Conservation (phyloP, 2,113 vertebrate species). For the Entelurus aequoreus region DNA sequence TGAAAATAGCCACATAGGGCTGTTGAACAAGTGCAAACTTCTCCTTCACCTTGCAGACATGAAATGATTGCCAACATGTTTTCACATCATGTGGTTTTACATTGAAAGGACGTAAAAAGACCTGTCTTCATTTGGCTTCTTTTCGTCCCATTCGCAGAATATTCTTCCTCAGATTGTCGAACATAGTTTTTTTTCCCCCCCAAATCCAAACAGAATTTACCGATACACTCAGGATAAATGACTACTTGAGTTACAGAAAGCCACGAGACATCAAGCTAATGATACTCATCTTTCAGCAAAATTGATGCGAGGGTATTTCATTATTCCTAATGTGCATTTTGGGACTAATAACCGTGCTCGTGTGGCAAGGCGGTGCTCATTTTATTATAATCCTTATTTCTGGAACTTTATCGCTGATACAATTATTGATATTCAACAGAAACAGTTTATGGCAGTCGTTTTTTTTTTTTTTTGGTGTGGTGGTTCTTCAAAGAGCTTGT, state of each 20-base stretch:
- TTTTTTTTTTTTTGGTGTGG: conserved; percentile 7
- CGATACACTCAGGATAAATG: background rate
- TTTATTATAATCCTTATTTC: conserved; percentile 2
- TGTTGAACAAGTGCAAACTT: conserved; percentile 42
- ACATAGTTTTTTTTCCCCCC: no score
- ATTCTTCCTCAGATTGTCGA: background rate
- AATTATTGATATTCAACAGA: conserved; percentile 3
- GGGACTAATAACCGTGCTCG: conserved; percentile 3
- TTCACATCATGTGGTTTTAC: conserved; percentile 14
- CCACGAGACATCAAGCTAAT: conserved; percentile 14
- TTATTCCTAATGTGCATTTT: conserved; percentile 8
- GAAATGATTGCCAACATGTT: conserved; percentile 27
- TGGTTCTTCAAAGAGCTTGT: conserved; percentile 9
- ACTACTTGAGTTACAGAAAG: conserved; percentile 3
- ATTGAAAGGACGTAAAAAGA: conserved; percentile 8
- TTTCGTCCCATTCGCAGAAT: background rate
- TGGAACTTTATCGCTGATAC: background rate
- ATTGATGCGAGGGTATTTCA: background rate
- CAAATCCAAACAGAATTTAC: background rate
- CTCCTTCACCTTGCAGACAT: conserved; percentile 20
- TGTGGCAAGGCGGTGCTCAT: conserved; percentile 1
- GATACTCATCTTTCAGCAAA: conserved; percentile 4
- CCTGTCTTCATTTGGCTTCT: background rate
- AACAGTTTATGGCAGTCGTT: conserved; percentile 2
- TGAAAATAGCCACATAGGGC: conserved; percentile 23